A percentile compares a stretch with the other conserved stretches of the same genome.
These are phyloP conservation scores for Nomada fucata DNA, from an alignment of 2,888 invertebrate species.

Conservation along the genomic window DNA sequence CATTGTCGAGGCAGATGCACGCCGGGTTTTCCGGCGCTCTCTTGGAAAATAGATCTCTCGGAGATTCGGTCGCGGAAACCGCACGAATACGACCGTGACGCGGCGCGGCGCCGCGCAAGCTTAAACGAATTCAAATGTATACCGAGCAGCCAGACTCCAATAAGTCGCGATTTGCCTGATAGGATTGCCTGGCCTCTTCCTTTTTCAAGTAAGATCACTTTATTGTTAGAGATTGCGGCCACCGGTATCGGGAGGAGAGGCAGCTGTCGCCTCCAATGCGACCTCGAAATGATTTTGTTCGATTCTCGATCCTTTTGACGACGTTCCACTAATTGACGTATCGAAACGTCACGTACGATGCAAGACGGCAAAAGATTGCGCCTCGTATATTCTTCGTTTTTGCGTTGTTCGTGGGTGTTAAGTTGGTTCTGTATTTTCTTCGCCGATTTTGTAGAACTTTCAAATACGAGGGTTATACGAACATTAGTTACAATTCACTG, in stretches of 20 bases:
- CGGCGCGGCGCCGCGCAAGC: neutral
- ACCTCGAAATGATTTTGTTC: neutral
- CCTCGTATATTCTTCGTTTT: conserved; percentile 6
- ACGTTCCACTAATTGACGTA: conserved; percentile 20
- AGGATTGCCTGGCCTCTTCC: conserved; percentile 28
- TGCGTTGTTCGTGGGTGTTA: neutral
- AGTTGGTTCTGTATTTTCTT: no score
- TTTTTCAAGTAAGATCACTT: conserved; percentile 52
- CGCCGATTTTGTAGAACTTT: no score
- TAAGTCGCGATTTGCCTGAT: conserved; percentile 54
- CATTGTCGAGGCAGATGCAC: conserved; percentile 54
- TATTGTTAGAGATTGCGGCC: conserved; percentile 46
- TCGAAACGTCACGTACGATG: conserved; percentile 17
- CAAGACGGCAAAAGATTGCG: neutral
- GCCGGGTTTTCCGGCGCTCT: conserved; percentile 1
- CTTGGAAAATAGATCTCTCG: conserved; percentile 52
- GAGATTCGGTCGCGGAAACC: conserved; percentile 47
- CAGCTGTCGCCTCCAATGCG: conserved; percentile 44
- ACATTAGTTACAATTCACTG: no score
- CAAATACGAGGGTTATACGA: no score
- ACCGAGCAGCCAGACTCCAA: conserved; percentile 37
- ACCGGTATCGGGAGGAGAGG: conserved; percentile 1
- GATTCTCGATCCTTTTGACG: conserved; percentile 21
- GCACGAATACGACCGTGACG: conserved; percentile 41
- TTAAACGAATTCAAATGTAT: conserved; percentile 65